Percentiles rank a stretch among this genome's conserved stretches.
These are phyloP conservation scores for Acipenser transmontanus DNA, from an alignment of 2,797 vertebrate genomes.

Conservation along the genomic window DNA sequence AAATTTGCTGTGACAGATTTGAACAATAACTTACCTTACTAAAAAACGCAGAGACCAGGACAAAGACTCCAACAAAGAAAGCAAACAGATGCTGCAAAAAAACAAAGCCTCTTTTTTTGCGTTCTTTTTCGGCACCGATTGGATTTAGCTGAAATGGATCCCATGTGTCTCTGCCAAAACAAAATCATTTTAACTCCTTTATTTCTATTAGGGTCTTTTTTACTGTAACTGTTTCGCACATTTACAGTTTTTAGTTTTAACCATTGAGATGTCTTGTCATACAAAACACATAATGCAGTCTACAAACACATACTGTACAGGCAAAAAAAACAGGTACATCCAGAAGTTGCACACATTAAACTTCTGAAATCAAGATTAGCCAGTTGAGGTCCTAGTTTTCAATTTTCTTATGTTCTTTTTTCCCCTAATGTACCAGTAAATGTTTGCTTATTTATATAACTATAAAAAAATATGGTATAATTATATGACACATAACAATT, in stretches of 20 bases:
- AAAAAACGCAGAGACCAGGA: constrained; percentile 49
- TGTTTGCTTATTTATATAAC: too few species aligned
- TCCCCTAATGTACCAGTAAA: not conserved
- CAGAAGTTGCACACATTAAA: too few species aligned
- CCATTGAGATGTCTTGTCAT: not conserved
- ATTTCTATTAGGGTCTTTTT: not conserved
- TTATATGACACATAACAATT: constrained; percentile 31
- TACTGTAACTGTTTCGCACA: not conserved
- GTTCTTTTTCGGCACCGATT: constrained; percentile 61
- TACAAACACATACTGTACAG: not conserved
- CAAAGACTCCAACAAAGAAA: constrained; percentile 52
- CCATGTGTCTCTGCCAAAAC: constrained; percentile 57
- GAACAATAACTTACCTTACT: constrained; percentile 51
- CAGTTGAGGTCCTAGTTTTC: too few species aligned
- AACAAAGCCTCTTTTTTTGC: constrained; percentile 46
- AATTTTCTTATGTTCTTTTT: not conserved
- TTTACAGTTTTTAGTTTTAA: not conserved
- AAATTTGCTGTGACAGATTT: not conserved
- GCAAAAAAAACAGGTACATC: too few species aligned
- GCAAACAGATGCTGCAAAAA: constrained; percentile 56
- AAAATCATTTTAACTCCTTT: not conserved
- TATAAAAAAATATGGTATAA: not conserved
- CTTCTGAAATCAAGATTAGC: too few species aligned
- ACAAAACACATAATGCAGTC: not conserved
- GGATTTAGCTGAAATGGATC: constrained; percentile 68